Conservation (phyloP, 2,888 invertebrate genomes). For the Drosophila neonasuta region DNA sequence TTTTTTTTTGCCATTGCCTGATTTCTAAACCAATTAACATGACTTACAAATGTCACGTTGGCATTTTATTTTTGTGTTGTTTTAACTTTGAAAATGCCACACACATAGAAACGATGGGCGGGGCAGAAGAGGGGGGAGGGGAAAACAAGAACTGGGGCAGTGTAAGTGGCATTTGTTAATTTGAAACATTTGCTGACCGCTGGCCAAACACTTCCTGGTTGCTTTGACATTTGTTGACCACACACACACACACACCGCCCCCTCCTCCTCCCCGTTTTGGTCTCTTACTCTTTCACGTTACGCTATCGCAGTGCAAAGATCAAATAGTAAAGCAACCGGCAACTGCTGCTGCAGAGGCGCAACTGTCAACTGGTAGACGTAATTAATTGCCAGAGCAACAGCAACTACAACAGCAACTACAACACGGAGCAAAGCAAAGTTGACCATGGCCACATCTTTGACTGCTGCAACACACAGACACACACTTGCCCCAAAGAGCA, state of each 20-base stretch:
- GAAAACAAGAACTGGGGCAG: constrained; percentile 31
- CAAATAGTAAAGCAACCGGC: constrained; percentile 69
- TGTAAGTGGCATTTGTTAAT: constrained; percentile 61
- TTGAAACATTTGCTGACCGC: constrained; percentile 56
- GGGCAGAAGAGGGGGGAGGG: constrained; percentile 15
- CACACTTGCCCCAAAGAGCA: constrained; percentile 32
- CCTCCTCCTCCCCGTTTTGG: neutral
- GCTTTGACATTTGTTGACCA: constrained; percentile 62
- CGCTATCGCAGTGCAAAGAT: constrained; percentile 75
- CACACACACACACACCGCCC: constrained; percentile 44
- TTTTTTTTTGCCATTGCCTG: constrained; percentile 27
- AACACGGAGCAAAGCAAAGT: constrained; percentile 12
- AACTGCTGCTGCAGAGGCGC: constrained; percentile 49
- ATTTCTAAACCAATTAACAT: constrained; percentile 65
- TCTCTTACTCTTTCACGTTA: constrained; percentile 32
- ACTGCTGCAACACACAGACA: constrained; percentile 45
- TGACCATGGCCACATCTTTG: constrained; percentile 58
- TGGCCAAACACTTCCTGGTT: constrained; percentile 63
- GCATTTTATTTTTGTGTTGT: constrained; percentile 23
- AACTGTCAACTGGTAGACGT: constrained; percentile 71
- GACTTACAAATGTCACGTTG: constrained; percentile 62
- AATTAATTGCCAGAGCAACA: constrained; percentile 70
- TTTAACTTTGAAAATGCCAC: constrained; percentile 47
- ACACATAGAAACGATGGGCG: constrained; percentile 7
- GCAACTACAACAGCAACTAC: constrained; percentile 43